These are phyloP conservation scores for Pseudomyrmex sp. DNA, from an alignment of 1,140 invertebrate species.

Conservation along the genomic window DNA sequence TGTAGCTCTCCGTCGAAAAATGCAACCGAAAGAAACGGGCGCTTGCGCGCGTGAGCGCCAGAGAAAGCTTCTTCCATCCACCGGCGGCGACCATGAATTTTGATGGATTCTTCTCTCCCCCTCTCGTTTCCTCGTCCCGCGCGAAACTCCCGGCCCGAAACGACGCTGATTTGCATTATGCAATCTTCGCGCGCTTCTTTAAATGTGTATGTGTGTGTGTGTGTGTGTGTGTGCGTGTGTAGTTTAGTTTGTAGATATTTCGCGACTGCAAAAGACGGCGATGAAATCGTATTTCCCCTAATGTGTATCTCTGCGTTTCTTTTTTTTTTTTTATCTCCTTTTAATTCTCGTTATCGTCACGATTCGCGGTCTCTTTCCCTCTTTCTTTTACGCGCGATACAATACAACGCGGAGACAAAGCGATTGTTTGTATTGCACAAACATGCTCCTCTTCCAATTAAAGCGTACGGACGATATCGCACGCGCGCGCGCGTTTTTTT, in stretches of 20 bases:
- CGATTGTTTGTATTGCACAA: too few species aligned
- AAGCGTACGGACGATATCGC: too few species aligned
- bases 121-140: background rate
- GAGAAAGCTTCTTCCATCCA: slow-evolving; percentile 40
- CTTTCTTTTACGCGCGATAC: background rate
- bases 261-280: background rate
- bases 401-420: slow-evolving; percentile 16
- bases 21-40: slow-evolving; percentile 34
- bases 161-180: slow-evolving; percentile 55
- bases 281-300: background rate
- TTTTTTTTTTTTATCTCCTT: background rate
- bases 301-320: too few species aligned
- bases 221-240: too few species aligned
- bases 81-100: slow-evolving; percentile 48
- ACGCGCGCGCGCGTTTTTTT: too few species aligned
- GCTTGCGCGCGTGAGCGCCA: slow-evolving; percentile 33
- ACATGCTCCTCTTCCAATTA: too few species aligned
- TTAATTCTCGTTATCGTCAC: slow-evolving; percentile 15
- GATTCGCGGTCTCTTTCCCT: background rate
- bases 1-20: slow-evolving; percentile 49
- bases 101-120: slow-evolving; percentile 33
- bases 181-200: slow-evolving; percentile 32
- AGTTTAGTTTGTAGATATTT: slow-evolving; percentile 14
- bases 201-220: background rate
- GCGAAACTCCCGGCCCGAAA: slow-evolving; percentile 32